phyloP scores from a whole-genome alignment of 2,797 vertebrate genomes.

The Gastrophryne carolinensis region DNA sequence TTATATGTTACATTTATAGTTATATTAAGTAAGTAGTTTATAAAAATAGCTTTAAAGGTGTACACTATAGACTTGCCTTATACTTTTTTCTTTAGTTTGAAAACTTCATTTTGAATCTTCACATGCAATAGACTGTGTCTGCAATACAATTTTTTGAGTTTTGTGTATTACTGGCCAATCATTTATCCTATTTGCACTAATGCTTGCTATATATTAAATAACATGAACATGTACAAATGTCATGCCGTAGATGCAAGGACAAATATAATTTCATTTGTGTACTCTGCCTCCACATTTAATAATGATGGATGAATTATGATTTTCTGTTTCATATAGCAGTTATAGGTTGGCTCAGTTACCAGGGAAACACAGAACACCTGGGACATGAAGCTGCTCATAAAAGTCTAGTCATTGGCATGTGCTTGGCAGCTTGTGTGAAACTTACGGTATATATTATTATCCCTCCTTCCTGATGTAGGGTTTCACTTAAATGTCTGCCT shows the following conservation, averaged over 20 bases:
- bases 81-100: too few relatives aligned
- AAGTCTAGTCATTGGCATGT: too few relatives aligned
- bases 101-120: too few relatives aligned
- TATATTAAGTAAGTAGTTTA: too few relatives aligned
- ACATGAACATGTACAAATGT: slow-evolving; percentile 26
- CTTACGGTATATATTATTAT: too few relatives aligned
- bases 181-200: neutral
- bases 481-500: too few relatives aligned
- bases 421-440: too few relatives aligned
- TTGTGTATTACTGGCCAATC: neutral
- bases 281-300: slow-evolving; percentile 37
- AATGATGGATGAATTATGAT: slow-evolving; percentile 43
- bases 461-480: too few relatives aligned
- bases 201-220: slow-evolving; percentile 8
- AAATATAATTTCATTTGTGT: slow-evolving; percentile 40
- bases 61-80: too few relatives aligned
- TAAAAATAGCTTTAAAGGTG: too few relatives aligned
- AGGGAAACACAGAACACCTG: slow-evolving; percentile 35
- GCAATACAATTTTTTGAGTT: neutral
- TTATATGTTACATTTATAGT: too few relatives aligned
- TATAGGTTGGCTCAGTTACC: slow-evolving; percentile 44
- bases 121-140: neutral
- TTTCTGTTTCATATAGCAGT: slow-evolving; percentile 43
- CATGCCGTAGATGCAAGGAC: slow-evolving; percentile 33
- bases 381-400: slow-evolving; percentile 38